Evolutionary conservation across 2,888 invertebrate species (phyloP), one percentile per base, ranked within the genome.

Genomic region (Sinelater perroti): DNA sequence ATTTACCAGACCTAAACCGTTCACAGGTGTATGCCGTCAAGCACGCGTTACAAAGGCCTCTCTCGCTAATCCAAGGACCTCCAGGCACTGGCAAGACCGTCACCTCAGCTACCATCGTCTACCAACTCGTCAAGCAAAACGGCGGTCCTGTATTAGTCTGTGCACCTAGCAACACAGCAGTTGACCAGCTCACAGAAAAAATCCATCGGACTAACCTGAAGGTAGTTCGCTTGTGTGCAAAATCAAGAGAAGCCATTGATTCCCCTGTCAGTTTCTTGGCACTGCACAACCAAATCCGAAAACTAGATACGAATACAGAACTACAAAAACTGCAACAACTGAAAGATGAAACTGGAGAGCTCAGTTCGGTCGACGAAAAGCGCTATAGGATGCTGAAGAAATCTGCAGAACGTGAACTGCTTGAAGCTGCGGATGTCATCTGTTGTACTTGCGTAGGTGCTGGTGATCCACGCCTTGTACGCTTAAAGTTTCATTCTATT

Each of bases 381-480:
- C 85, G 98, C 1, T 98, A 96, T 73, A 84, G 96, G 1, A 88
- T 91, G 61, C 77, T 98, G 66, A 95, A 97, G 65, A 92, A 95
- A 70, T 87, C 91, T 18, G 91, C 95, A 5, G 98, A 98, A 74
- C 87, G 93, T 49, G 91, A 96, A 65, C 80, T 98, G 7, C 77
- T 95, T 1, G 95, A 95, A 76, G 95, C 96, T 0, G 99, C 99
- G 1, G 99, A 99, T 78, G 99, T 99, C 0, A 96, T 99, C 51
- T 98, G 98, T 73, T 97, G 97, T 74, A 99, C 99, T 0, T 99
- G 99, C 76, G 98, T 99, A 0, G 97, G 97, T 7, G 97, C 99
- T 0, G 99, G 99, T 0, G 99, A 99, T 80, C 93, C 95, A 0
- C 82, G 99, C 13, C 81, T 99, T n/a, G 88, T 90, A 1, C 85